Evolutionary conservation across 2,797 vertebrate species (phyloP).

Genomic region (Helostoma temminkii): DNA sequence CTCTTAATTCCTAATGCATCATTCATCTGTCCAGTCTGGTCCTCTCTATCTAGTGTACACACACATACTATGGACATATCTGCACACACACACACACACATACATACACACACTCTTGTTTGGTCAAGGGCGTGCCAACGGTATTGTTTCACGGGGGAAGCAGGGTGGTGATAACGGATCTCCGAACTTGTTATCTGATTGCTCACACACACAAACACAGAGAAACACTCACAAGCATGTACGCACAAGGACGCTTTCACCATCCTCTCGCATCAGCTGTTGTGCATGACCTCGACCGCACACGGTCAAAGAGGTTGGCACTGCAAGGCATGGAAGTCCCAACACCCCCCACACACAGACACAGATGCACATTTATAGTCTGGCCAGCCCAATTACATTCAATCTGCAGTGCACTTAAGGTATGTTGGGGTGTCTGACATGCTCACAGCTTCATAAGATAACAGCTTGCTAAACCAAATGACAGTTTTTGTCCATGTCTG

Average conservation of each 20-base stretch:
- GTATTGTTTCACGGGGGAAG: conserved; percentile 72
- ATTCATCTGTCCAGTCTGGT: conserved; percentile 61
- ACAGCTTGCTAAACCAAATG: conserved; percentile 35
- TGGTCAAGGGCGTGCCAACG: conserved; percentile 58
- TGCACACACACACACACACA: conserved; percentile 22
- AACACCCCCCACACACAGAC: conserved; percentile 17
- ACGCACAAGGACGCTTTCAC: conserved; percentile 46
- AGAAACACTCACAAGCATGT: conserved; percentile 30
- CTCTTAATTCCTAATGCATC: conserved; percentile 59
- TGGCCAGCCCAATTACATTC: conserved; percentile 43
- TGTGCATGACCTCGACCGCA: conserved; percentile 66
- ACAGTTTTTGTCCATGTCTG: conserved; percentile 27
- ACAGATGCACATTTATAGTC: conserved; percentile 30
- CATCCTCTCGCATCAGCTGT: conserved; percentile 60
- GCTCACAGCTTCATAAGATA: conserved; percentile 37
- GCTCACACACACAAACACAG: conserved; percentile 49
- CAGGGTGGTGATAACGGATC: conserved; percentile 59
- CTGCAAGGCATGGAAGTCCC: conserved; percentile 58
- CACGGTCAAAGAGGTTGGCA: conserved; percentile 56
- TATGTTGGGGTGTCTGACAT: conserved; percentile 45
- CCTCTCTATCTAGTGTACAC: conserved; percentile 2
- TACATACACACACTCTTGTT: conserved; percentile 45
- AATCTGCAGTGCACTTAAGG: conserved; percentile 36
- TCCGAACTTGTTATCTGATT: conserved; percentile 69
- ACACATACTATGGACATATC: conserved; percentile 8